Evolutionary conservation across 2,888 invertebrate genomes (phyloP).

Genomic region (Amblyjoppa fuscipennis): DNA sequence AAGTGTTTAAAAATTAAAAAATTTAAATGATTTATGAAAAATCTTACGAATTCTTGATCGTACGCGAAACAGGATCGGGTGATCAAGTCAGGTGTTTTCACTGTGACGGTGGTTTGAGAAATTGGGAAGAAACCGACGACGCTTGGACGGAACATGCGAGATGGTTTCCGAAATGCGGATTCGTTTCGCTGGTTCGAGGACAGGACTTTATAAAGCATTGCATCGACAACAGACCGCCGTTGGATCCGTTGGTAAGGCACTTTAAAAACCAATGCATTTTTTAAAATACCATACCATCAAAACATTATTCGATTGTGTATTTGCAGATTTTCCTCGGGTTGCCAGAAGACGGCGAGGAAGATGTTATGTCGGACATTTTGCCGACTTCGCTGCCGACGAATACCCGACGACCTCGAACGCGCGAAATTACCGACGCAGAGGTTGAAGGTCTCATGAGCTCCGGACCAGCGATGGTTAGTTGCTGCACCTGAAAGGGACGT

Average conservation of each 20-base stretch:
- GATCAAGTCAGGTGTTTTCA: slow-evolving; percentile 96
- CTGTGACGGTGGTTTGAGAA: slow-evolving; percentile 96
- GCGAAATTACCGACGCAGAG: slow-evolving; percentile 79
- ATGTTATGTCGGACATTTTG: slow-evolving; percentile 68
- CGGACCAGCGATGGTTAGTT: slow-evolving; percentile 80
- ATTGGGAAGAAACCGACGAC: slow-evolving; percentile 96
- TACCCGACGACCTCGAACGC: slow-evolving; percentile 53
- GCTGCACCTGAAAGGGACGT: neutral
- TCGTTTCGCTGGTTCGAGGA: slow-evolving; percentile 93
- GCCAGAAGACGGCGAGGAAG: slow-evolving; percentile 71
- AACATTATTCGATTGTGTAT: slow-evolving; percentile 4
- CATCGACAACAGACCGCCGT: slow-evolving; percentile 78
- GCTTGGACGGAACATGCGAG: slow-evolving; percentile 98
- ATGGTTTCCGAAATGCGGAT: slow-evolving; percentile 97
- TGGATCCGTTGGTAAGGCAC: slow-evolving; percentile 76
- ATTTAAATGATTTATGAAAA: neutral
- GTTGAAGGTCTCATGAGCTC: slow-evolving; percentile 80
- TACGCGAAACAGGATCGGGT: slow-evolving; percentile 86
- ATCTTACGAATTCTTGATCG: slow-evolving; percentile 16
- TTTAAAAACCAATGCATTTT: slow-evolving; percentile 10
- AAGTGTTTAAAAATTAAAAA: neutral
- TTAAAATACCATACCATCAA: neutral
- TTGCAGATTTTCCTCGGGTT: slow-evolving; percentile 75
- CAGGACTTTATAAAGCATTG: slow-evolving; percentile 90
- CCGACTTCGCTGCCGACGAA: slow-evolving; percentile 69